phyloP scores from a whole-genome alignment of 2,888 invertebrate species.

The Caradrina clavipalpis region DNA sequence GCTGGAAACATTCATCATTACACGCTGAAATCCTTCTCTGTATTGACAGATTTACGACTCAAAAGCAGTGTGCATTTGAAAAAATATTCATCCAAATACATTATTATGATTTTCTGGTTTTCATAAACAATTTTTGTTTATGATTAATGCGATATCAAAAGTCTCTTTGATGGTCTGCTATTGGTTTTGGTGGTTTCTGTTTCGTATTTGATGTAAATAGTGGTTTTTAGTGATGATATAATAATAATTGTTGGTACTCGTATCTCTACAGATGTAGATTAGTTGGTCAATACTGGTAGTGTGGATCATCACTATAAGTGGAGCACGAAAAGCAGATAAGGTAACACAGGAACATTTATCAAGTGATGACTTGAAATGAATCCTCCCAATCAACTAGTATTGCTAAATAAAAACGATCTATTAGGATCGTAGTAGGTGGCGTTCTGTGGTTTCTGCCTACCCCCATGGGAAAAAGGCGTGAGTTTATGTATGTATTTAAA shows the following conservation, averaged over 20 bases:
- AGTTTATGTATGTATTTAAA: too few relatives aligned
- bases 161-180: conserved; percentile 59
- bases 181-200: conserved; percentile 37
- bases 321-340: not conserved
- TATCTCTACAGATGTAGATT: conserved; percentile 11
- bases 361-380: too few relatives aligned
- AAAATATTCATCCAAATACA: conserved; percentile 65
- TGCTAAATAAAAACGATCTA: too few relatives aligned
- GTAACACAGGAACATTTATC: too few relatives aligned
- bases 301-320: not conserved
- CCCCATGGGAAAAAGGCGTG: too few relatives aligned
- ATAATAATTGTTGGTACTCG: conserved; percentile 36
- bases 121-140: conserved; percentile 64
- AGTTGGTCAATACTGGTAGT: conserved; percentile 2
- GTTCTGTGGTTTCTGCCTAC: too few relatives aligned
- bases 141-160: conserved; percentile 63
- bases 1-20: conserved; percentile 72
- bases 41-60: conserved; percentile 75
- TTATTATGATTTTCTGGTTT: conserved; percentile 63
- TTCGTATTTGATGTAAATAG: conserved; percentile 56
- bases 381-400: too few relatives aligned
- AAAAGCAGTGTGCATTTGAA: conserved; percentile 60
- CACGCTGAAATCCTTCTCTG: conserved; percentile 62
- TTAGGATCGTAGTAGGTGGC: too few relatives aligned
- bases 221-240: conserved; percentile 48